A percentile compares a stretch with the other conserved stretches of the same genome.
Evolutionary conservation across 1,140 invertebrate species (phyloP).

Genomic region (Zaprionus vittiger): DNA sequence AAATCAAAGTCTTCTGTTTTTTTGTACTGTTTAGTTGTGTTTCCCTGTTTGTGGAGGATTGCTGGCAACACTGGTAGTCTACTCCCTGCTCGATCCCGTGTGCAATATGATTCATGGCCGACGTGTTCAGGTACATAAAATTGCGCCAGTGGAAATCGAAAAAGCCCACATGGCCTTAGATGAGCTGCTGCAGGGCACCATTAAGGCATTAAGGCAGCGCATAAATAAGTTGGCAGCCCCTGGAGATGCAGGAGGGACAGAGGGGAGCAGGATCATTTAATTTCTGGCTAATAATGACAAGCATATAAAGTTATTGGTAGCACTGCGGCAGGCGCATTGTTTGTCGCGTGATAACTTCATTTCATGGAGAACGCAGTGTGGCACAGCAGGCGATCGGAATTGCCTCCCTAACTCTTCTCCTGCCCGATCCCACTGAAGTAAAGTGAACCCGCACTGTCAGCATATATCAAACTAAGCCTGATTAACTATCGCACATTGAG

Average conservation of each 20-base stretch:
- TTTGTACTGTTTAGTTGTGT: too few relatives aligned
- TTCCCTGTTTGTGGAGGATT: too few relatives aligned
- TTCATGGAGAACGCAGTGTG: constrained; percentile 47
- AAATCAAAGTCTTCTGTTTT: not conserved
- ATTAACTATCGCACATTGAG: constrained; percentile 73
- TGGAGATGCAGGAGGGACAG: too few relatives aligned
- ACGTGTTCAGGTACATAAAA: not conserved
- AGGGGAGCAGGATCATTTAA: constrained; percentile 53
- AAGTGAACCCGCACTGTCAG: constrained; percentile 56
- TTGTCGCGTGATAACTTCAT: constrained; percentile 80
- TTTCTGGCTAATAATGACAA: constrained; percentile 80
- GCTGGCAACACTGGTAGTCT: too few relatives aligned
- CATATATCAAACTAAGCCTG: constrained; percentile 80
- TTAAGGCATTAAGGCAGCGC: constrained; percentile 68
- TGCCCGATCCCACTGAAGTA: constrained; percentile 35
- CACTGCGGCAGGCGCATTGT: constrained; percentile 54
- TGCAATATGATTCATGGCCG: constrained; percentile 2
- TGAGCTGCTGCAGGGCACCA: constrained; percentile 21
- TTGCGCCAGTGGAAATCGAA: not conserved
- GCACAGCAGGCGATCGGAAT: constrained; percentile 48
- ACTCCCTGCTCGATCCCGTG: not conserved
- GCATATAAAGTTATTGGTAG: constrained; percentile 78
- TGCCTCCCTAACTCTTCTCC: too few relatives aligned
- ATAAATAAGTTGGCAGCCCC: constrained; percentile 71
- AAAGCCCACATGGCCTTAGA: constrained; percentile 29